Evolutionary conservation across 2,113 vertebrate species (phyloP), one percentile per base, ranked within the genome.

Genomic region (Elgaria multicarinata): DNA sequence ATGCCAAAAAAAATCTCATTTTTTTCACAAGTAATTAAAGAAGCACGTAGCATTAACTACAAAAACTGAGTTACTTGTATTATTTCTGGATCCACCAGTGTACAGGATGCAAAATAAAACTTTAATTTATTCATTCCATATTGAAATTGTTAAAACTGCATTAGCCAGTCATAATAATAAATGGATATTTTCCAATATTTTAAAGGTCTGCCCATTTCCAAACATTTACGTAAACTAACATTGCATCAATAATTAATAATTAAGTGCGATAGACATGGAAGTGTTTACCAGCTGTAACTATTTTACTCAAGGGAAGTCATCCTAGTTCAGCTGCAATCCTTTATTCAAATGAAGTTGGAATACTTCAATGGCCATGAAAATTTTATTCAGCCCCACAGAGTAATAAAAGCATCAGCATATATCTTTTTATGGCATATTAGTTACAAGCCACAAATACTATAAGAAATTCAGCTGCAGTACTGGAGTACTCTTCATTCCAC

Each of bases 381-480:
- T 83, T 87, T 83, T 71, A 93, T 87, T 87, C 18, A 67, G 39
- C 10, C 39, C 78, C n/a, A 90, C 53, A 14, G 85, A 50, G 36
- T 0, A 86, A 89, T 50, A 18, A 69, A 83, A 87, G 8, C 36
- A 90, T 64, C 62, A 88, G 67, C 4, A 50, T 77, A 80, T 6
- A 91, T 79, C 31, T 87, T 86, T 78, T 26, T 81, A 74, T 55
- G 84, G 75, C 24, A 10, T 1, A 83, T 82, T 33, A 82, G 79
- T 0, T 87, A 6, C 13, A 76, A 82, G n/a, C 33, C 46, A 78
- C 62, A 93, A 71, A 58, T 12, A 12, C 26, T 72, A 12, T 20
- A 87, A 55, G 90, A 87, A 90, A 91, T 83, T 91, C 76, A 91
- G 22, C 13, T 80, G 46, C 58, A 89, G 44, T 39, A 64, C 84